Conservation (phyloP, 2,113 vertebrate genomes). For the Salvator merianae region DNA sequence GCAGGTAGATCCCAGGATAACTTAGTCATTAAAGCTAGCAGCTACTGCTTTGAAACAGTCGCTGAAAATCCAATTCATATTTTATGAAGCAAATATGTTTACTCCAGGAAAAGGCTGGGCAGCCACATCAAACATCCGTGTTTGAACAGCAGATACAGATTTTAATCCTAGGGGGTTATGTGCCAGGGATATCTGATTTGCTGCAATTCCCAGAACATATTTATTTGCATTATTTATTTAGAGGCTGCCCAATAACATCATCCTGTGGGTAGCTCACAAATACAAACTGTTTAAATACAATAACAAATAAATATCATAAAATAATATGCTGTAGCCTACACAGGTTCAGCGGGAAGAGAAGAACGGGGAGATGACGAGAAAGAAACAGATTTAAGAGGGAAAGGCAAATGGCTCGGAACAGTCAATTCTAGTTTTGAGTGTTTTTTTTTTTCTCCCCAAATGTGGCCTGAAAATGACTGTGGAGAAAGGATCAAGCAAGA, state of each 20-base stretch:
- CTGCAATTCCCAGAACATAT: not conserved
- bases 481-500: not conserved
- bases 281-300: not conserved
- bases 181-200: not conserved
- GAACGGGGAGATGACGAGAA: not conserved
- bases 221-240: not conserved
- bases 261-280: not conserved
- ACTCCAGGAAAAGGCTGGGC: not conserved
- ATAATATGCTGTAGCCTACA: not conserved
- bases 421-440: not conserved
- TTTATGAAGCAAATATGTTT: not conserved
- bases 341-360: not conserved
- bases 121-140: not conserved
- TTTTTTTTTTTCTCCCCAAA: not conserved
- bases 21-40: not conserved
- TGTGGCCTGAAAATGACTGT: not conserved
- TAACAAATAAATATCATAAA: not conserved
- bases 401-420: not conserved
- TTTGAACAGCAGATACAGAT: not conserved
- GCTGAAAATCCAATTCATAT: not conserved
- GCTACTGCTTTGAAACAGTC: not conserved
- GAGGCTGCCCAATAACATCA: too few species aligned
- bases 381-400: not conserved
- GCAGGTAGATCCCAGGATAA: not conserved
- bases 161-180: not conserved